These are phyloP conservation scores for Alcis repandata DNA, from an alignment of 2,888 invertebrate genomes.

Conservation along the genomic window DNA sequence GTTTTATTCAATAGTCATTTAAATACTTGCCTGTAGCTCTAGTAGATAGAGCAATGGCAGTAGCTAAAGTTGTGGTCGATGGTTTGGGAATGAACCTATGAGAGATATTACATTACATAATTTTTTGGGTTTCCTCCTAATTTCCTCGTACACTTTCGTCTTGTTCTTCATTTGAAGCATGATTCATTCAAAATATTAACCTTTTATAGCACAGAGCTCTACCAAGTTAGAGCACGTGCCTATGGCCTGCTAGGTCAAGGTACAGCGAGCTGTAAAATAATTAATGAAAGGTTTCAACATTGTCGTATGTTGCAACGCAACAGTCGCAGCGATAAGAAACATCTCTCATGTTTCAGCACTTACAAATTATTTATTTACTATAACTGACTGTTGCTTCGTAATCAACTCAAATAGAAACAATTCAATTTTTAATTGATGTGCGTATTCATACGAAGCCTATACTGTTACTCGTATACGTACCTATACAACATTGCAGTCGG, in stretches of 20 bases:
- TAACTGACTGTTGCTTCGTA: not conserved
- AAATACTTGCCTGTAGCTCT: not conserved
- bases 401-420: not conserved
- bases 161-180: not conserved
- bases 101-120: not conserved
- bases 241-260: slow-evolving; percentile 30
- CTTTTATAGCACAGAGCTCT: not conserved
- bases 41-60: not conserved
- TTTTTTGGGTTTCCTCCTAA: not conserved
- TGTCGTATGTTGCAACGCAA: slow-evolving; percentile 22
- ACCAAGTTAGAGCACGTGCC: slow-evolving; percentile 14
- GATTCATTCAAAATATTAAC: not conserved
- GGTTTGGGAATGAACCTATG: not conserved
- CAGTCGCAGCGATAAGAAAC: slow-evolving; percentile 15
- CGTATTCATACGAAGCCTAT: no score
- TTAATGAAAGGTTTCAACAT: slow-evolving; percentile 27
- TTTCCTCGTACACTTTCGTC: not conserved
- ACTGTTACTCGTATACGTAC: no score
- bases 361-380: slow-evolving; percentile 8
- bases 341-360: slow-evolving; percentile 14
- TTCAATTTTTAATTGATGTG: not conserved
- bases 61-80: not conserved
- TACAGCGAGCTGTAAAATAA: slow-evolving; percentile 14
- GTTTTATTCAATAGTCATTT: not conserved
- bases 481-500: no score